A percentile compares a stretch with the other conserved stretches of the same genome.
Evolutionary conservation across 37 sponge, comb jelly and placozoan genomes (phyloP).

Genomic region (Axinella damicornis): DNA sequence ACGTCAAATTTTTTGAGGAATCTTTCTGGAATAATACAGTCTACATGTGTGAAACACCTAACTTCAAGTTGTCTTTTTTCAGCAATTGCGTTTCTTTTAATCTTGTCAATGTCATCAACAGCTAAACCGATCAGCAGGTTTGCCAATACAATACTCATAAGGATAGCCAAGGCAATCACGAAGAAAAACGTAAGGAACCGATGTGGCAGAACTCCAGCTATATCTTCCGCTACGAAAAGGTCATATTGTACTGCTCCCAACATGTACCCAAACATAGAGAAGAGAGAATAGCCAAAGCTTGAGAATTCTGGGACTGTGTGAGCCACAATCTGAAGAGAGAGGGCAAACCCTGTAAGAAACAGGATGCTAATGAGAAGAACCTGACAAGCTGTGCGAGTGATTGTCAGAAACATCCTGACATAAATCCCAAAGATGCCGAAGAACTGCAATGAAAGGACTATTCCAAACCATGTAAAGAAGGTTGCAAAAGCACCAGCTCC

Average conservation of each 20-base stretch:
- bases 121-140: slow-evolving; percentile 95
- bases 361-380: slow-evolving; percentile 58
- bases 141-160: slow-evolving; percentile 77
- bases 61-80: slow-evolving; percentile 45
- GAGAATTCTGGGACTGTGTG: slow-evolving; percentile 42
- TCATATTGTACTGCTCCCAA: slow-evolving; percentile 76
- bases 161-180: slow-evolving; percentile 56
- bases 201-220: slow-evolving; percentile 32
- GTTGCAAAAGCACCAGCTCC: slow-evolving; percentile 80
- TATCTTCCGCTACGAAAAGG: slow-evolving; percentile 23
- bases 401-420: slow-evolving; percentile 84
- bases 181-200: slow-evolving; percentile 60
- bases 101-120: slow-evolving; percentile 87
- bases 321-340: slow-evolving; percentile 73
- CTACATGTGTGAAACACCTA: slow-evolving; percentile 30
- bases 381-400: slow-evolving; percentile 64
- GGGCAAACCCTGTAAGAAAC: slow-evolving; percentile 77
- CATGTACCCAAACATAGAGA: slow-evolving; percentile 58
- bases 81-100: slow-evolving; percentile 69
- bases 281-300: slow-evolving; percentile 59
- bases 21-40: slow-evolving; percentile 32
- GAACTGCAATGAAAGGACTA: slow-evolving; percentile 63
- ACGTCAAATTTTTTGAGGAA: neutral
- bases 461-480: slow-evolving; percentile 81
- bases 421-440: slow-evolving; percentile 89